Evolutionary conservation across 1,140 invertebrate genomes (phyloP).

Genomic region (Ceratitis capitata): DNA sequence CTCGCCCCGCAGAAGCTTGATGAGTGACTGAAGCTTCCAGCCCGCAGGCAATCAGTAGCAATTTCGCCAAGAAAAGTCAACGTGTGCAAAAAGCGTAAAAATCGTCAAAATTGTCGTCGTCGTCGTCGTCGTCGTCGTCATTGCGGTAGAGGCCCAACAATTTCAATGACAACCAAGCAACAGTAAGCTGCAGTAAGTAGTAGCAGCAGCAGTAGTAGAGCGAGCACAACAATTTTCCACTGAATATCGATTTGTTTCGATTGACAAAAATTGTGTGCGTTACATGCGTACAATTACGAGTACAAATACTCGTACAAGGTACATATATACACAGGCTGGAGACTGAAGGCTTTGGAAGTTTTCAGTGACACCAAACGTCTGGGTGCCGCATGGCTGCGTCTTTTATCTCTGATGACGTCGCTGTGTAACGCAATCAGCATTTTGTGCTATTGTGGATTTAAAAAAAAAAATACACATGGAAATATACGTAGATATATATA

Average conservation of each 20-base stretch:
- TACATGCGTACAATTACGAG: not conserved
- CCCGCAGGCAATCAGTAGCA: constrained; percentile 15
- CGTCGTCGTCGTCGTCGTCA: too few relatives aligned
- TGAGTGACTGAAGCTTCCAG: not conserved
- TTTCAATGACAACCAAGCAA: not conserved
- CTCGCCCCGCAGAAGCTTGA: not conserved
- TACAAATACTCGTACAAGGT: not conserved
- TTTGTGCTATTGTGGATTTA: not conserved
- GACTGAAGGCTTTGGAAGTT: not conserved
- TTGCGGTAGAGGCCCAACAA: not conserved
- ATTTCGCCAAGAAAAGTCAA: not conserved
- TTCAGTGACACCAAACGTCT: not conserved
- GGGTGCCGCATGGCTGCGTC: not conserved
- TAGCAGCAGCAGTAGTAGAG: not conserved
- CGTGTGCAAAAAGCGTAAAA: constrained; percentile 32
- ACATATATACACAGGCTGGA: not conserved
- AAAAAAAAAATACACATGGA: too few relatives aligned
- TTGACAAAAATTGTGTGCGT: constrained; percentile 8
- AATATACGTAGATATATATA: too few relatives aligned
- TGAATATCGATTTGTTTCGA: constrained; percentile 30
- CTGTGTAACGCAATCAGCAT: constrained; percentile 19
- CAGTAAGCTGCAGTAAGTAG: not conserved
- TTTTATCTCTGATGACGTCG: constrained; percentile 5
- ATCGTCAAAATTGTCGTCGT: too few relatives aligned
- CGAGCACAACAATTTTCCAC: not conserved